These are phyloP conservation scores for Noctilio leporinus DNA, from an alignment of 2,113 vertebrate species.

Conservation along the genomic window DNA sequence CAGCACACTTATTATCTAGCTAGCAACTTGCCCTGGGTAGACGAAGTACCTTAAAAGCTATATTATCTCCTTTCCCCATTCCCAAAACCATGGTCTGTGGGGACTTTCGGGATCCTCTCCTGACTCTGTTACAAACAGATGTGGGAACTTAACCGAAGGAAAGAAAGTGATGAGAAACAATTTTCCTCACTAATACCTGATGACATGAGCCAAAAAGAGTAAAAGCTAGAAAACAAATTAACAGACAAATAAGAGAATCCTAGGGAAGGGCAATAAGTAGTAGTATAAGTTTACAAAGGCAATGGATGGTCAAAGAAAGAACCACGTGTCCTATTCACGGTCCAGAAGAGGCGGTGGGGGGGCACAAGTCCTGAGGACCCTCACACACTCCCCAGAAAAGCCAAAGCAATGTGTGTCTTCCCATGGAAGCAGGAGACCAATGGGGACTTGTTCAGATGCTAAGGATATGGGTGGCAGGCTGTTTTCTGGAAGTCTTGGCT, in stretches of 20 bases:
- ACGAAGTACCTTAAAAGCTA: too few species aligned
- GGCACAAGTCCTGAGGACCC: not conserved
- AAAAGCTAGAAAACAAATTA: not conserved
- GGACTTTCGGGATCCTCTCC: too few species aligned
- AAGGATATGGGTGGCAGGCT: accelerated
- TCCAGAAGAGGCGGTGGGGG: not conserved
- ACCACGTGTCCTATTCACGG: too few species aligned
- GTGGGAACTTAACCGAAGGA: not conserved
- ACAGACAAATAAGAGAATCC: not conserved
- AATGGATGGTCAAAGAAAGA: not conserved
- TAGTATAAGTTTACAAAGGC: not conserved
- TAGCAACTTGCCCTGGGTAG: too few species aligned
- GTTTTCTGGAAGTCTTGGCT: not conserved
- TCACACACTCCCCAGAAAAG: not conserved
- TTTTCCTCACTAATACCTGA: not conserved
- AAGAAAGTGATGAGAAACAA: not conserved
- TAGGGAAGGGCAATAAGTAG: too few species aligned
- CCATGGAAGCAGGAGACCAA: accelerated
- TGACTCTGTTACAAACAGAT: too few species aligned
- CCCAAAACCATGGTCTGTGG: too few species aligned
- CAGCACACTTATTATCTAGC: too few species aligned
- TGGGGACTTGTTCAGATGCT: accelerated
- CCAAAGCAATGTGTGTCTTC: not conserved
- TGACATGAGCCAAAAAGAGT: not conserved
- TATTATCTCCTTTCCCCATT: too few species aligned